Base-by-base conservation (phyloP, 2,888 invertebrate genomes). In the Agrochola lychnidis region DNA sequence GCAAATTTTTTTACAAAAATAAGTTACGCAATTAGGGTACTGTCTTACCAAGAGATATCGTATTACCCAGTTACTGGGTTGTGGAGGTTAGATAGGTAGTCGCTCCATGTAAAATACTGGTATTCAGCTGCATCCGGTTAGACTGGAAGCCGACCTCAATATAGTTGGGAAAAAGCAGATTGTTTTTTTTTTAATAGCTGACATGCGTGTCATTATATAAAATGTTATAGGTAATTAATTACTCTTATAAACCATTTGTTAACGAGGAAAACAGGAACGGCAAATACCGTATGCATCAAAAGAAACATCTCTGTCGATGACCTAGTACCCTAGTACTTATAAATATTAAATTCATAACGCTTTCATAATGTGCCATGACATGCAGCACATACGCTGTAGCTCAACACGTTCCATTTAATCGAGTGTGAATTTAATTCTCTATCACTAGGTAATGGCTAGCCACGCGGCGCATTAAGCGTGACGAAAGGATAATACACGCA, bases 341-440 rank as follows among this genome's bases (percentile, higher is more conserved):
- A 30, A 19, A 64, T 36, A 73, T 61, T 36, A 22, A 62, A 80
- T 48, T 67, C 12, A 77, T 36, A 76, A 36, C 25, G 53, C 30
- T 64, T 45, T 61, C 69, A 48, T 53, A 76, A 70, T 53, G 9
- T 36, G 45, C 45, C 48, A 48, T 75, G 53, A 48, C 57, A 59
- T 61, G 67, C 77, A 81, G 63, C 69, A 66, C 69, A 53, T 40
- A 73, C 61, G 69, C 30, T 64, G 68, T 69, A 59, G 63, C 81
- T 78, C 68, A 66, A 69, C 68, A 66, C 61, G 53, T 66, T 78
- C 53, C 42, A 63, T 79, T 68, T 42, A 83, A 83, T 83, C 62
- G 63, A 79, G 70, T 74, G 79, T 82, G 74, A 83, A 82, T 83
- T 74, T 70, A 82, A 74, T 83, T 77, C 42, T 79, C 62, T 74